Evolutionary conservation across 2,797 vertebrate genomes (phyloP).

Genomic region (Melanotaenia maccullochi): DNA sequence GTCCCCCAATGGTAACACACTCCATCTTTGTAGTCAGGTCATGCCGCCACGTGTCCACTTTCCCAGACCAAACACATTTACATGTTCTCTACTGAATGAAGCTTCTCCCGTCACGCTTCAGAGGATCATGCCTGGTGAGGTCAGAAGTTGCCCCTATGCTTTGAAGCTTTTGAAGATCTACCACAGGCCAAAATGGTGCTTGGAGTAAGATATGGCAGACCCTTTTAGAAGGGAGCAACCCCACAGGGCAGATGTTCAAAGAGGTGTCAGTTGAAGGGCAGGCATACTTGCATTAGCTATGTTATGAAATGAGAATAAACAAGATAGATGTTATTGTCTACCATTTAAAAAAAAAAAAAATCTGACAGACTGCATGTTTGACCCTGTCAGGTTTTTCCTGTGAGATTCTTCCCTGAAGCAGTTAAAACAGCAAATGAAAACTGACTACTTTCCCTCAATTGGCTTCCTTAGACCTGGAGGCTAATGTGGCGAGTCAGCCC

Average conservation of each 20-base stretch:
- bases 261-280: slow-evolving; percentile 36
- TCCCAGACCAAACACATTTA: slow-evolving; percentile 26
- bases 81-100: slow-evolving; percentile 28
- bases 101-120: slow-evolving; percentile 54
- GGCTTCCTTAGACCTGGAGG: slow-evolving; percentile 31
- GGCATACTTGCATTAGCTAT: slow-evolving; percentile 27
- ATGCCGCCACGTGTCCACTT: slow-evolving; percentile 6
- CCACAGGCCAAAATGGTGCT: slow-evolving; percentile 47
- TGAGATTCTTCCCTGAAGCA: slow-evolving; percentile 18
- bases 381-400: slow-evolving; percentile 23
- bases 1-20: slow-evolving; percentile 23
- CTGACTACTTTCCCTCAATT: slow-evolving; percentile 24
- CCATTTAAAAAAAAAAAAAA: slow-evolving; percentile 9
- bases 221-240: slow-evolving; percentile 39
- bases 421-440: slow-evolving; percentile 36
- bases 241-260: slow-evolving; percentile 70
- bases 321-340: slow-evolving; percentile 21
- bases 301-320: slow-evolving; percentile 30
- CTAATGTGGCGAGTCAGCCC: slow-evolving; percentile 29
- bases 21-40: slow-evolving; percentile 44
- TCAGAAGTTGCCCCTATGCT: slow-evolving; percentile 63
- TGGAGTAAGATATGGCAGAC: slow-evolving; percentile 47
- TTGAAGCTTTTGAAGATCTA: slow-evolving; percentile 68
- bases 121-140: slow-evolving; percentile 50
- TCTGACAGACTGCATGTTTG: slow-evolving; percentile 30